Conservation (phyloP, 2,113 vertebrate species). For the Dryoscopus gambensis region DNA sequence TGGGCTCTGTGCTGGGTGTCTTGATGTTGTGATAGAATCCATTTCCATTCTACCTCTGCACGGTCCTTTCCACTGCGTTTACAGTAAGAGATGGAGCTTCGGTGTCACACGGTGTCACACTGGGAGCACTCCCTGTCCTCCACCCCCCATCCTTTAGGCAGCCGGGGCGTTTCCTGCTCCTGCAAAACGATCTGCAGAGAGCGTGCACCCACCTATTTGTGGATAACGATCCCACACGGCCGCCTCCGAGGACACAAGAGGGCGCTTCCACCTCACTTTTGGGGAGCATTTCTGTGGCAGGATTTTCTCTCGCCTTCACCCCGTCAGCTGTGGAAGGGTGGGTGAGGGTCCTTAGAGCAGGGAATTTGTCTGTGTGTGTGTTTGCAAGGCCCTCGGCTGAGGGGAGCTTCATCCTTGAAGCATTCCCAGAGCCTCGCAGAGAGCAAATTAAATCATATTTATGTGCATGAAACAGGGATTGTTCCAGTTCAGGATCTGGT, state of each 20-base stretch:
- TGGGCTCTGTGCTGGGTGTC: not conserved
- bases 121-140: not conserved
- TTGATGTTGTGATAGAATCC: fast-evolving
- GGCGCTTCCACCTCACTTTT: slow-evolving; percentile 46
- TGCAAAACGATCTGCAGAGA: not conserved
- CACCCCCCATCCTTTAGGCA: not conserved
- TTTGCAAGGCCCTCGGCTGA: not conserved
- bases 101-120: not conserved
- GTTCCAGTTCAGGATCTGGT: not conserved
- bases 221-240: not conserved
- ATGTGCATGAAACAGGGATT: not conserved
- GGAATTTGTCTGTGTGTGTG: not conserved
- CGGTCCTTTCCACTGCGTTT: fast-evolving
- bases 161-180: not conserved
- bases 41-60: not conserved
- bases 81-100: not conserved
- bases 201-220: fast-evolving
- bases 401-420: not conserved
- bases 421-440: not conserved
- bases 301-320: not conserved
- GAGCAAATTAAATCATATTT: not conserved
- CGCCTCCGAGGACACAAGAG: slow-evolving; percentile 21
- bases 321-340: not conserved
- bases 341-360: not conserved
- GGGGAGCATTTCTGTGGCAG: not conserved